Conservation (phyloP, 2,113 vertebrate species). For the Felis catus region DNA sequence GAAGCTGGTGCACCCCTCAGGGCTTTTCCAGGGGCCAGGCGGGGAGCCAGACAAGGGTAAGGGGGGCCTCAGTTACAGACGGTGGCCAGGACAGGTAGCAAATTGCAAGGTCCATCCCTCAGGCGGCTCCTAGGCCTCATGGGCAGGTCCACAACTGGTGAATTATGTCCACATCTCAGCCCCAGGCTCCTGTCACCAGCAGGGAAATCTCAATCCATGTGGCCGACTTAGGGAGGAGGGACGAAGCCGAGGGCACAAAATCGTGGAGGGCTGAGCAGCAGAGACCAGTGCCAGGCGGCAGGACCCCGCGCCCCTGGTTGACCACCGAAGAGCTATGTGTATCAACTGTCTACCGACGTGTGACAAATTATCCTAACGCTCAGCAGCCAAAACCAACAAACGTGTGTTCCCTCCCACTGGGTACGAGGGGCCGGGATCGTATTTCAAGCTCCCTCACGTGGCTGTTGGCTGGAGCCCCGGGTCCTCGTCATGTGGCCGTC, state of each 20-base stretch:
- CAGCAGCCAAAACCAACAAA: background rate
- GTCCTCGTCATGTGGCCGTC: too few relatives aligned
- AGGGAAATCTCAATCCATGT: background rate
- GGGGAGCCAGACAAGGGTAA: background rate
- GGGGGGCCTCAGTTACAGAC: background rate
- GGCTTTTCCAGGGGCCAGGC: background rate
- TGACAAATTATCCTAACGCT: background rate
- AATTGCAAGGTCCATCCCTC: background rate
- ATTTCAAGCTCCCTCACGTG: background rate
- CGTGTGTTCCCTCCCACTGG: rapidly evolving
- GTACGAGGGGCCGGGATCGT: background rate
- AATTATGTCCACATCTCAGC: too few relatives aligned
- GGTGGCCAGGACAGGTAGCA: background rate
- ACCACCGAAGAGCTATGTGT: background rate
- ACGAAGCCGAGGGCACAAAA: background rate
- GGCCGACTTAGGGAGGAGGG: background rate
- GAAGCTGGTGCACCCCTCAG: background rate
- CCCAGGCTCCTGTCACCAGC: background rate
- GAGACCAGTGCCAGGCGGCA: background rate
- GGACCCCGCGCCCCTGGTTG: rapidly evolving
- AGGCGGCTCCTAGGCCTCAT: background rate
- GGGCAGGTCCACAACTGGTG: background rate
- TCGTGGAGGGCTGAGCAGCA: rapidly evolving
- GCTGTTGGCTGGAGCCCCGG: background rate
- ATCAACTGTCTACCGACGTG: rapidly evolving